Conservation (phyloP, 2,113 vertebrate genomes). For the Corythornis cristatus region DNA sequence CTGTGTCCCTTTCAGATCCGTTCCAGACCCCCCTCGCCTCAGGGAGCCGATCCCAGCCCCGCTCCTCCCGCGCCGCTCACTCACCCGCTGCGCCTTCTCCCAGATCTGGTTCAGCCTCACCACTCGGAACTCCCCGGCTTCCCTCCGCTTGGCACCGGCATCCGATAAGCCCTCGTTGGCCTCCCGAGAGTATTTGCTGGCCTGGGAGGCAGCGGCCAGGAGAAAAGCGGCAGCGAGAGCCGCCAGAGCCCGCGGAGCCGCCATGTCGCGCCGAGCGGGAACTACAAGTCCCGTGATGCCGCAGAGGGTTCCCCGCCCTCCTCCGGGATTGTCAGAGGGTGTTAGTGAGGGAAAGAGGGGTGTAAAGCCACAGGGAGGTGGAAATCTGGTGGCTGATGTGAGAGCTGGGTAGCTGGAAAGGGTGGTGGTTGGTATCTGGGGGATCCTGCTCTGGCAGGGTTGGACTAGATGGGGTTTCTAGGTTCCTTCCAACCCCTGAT, state of each 20-base stretch:
- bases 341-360: no score
- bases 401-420: fast-evolving
- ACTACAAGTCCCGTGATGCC: constrained; percentile 46
- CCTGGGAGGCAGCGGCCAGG: constrained; percentile 46
- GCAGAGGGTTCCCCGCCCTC: not conserved
- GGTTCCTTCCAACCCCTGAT: no score
- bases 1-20: not conserved
- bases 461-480: no score
- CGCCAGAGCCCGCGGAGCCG: not conserved
- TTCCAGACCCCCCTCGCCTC: not conserved
- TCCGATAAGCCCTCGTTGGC: constrained; percentile 77
- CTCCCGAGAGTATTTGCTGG: constrained; percentile 89
- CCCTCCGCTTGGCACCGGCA: not conserved
- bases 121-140: constrained; percentile 86
- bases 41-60: not conserved
- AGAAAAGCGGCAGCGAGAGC: not conserved
- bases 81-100: constrained; percentile 92
- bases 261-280: not conserved
- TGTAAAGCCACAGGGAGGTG: no score
- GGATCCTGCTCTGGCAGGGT: no score
- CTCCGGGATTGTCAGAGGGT: no score
- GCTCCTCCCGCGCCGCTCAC: not conserved
- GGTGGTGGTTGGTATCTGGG: no score
- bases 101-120: constrained; percentile 91
- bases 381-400: no score